Evolutionary conservation across 2,797 vertebrate species (phyloP).

Genomic region (Cirrhinus mrigala): DNA sequence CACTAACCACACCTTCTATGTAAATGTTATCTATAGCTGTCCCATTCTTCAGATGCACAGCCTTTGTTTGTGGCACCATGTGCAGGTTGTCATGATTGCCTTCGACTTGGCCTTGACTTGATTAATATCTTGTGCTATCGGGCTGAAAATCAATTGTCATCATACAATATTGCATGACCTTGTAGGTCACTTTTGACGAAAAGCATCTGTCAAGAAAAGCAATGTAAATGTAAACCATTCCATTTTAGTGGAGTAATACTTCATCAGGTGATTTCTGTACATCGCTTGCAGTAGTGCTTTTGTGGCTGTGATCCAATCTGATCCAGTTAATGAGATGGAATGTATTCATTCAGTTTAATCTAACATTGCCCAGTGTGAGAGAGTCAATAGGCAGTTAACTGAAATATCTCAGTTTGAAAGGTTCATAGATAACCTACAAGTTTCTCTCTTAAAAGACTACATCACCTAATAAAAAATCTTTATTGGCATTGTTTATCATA

Average conservation of each 20-base stretch:
- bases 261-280: not conserved
- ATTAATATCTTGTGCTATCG: not conserved
- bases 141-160: not conserved
- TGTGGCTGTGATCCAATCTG: not conserved
- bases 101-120: conserved; percentile 17
- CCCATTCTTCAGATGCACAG: conserved; percentile 8
- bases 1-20: not conserved
- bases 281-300: not conserved
- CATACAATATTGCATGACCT: conserved; percentile 21
- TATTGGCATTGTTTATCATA: not conserved
- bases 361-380: not conserved
- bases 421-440: not conserved
- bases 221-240: conserved; percentile 26
- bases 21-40: not conserved
- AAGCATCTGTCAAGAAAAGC: conserved; percentile 16
- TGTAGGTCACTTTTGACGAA: conserved; percentile 13
- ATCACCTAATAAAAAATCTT: not conserved
- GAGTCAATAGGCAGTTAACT: conserved; percentile 6
- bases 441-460: not conserved
- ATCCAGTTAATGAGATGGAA: not conserved
- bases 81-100: not conserved
- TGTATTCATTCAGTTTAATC: conserved; percentile 5
- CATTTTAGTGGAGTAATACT: not conserved
- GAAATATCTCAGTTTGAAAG: not conserved
- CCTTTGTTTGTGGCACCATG: not conserved